Evolutionary conservation across 2,888 invertebrate species (phyloP), one percentile per base, ranked within the genome.

Genomic region (Napeogenes sylphis): DNA sequence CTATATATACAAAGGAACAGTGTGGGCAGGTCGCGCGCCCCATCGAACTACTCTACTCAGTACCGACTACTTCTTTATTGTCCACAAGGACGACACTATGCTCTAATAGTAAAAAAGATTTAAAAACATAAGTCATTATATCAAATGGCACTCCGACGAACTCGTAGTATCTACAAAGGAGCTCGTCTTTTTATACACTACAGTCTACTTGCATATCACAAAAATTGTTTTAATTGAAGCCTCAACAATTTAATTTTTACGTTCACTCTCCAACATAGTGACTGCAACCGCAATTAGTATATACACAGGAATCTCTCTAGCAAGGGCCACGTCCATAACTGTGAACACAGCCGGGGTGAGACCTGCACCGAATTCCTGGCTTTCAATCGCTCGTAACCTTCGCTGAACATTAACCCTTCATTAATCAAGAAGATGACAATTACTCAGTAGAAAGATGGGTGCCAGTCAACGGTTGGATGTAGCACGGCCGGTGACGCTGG

Each of bases 361-460:
- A 71, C 72, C 66, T 67, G 69, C 21, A 21, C 70, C 69, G 64
- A 73, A 68, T 66, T 66, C 68, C 71, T 70, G 69, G 70, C 71
- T 71, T 66, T 63, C 71, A 65, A 68, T 68, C 70, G 68, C 69
- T 67, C 68, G 61, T 73, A 71, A 67, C 66, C 67, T 64, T 71
- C 67, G 60, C 69, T 68, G 70, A 64, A 68, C 67, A 64, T 69
- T 68, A 70, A 71, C 72, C 67, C 68, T 71, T 73, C 71, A 73
- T 68, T 74, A 66, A 64, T 62, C 70, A 70, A 68, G 70, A 70
- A 67, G 58, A 61, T 60, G 63, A 54, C 59, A 68, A 71, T 70
- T 12, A 55, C 54, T 92, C 88, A 93, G 79, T 92, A 92, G 81
- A 92, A 92, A 61, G 91, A 90, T 47, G 92, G 87, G 68, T 92